These are phyloP conservation scores for Pangasius sanitwongsei DNA, from an alignment of 2,797 vertebrate species.

Conservation along the genomic window DNA sequence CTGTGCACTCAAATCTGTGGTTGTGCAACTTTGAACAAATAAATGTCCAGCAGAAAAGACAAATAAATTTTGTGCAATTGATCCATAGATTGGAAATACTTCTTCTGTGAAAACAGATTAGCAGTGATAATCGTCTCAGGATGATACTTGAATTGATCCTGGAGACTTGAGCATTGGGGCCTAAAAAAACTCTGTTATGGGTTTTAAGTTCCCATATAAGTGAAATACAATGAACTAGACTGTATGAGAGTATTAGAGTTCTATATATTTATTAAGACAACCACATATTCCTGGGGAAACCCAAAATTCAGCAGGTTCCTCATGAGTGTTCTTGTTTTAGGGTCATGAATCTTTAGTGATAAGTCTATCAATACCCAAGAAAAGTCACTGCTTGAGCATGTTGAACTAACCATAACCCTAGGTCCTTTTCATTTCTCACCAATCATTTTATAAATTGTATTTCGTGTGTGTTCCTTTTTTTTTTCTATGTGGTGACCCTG, in stretches of 20 bases:
- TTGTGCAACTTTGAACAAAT: not conserved
- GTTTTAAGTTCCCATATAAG: conserved; percentile 45
- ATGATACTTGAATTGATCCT: not conserved
- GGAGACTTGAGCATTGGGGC: not conserved
- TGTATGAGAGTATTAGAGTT: conserved; percentile 48
- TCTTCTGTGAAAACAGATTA: not conserved
- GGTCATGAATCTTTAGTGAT: not conserved
- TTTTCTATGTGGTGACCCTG: not conserved
- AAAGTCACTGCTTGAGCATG: not conserved
- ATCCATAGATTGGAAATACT: not conserved
- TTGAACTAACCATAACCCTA: not conserved
- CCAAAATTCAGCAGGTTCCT: not conserved
- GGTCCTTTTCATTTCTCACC: not conserved
- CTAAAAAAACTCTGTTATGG: conserved; percentile 50
- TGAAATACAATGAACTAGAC: conserved; percentile 67
- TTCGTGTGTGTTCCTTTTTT: not conserved
- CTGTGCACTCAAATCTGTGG: not conserved
- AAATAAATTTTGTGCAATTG: not conserved
- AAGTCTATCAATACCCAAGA: not conserved
- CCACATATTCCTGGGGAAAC: not conserved
- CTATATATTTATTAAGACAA: too few species aligned
- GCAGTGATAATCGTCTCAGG: not conserved
- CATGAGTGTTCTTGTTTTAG: not conserved
- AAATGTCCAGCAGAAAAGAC: not conserved
- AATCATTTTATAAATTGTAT: not conserved